Conservation (phyloP, 2,113 vertebrate species). For the Hydropotes inermis region DNA sequence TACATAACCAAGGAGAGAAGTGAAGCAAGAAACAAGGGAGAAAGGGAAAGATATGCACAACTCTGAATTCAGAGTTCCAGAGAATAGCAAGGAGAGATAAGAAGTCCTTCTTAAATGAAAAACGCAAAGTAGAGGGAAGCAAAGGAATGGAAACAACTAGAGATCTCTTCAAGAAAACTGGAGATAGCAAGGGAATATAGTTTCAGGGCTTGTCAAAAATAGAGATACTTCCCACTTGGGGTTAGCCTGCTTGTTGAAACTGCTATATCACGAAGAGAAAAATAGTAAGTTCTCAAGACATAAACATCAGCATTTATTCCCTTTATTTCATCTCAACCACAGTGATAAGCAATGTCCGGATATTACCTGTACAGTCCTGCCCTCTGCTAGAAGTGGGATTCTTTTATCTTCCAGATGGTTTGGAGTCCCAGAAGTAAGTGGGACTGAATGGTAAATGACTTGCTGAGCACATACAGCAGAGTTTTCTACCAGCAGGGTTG, state of each 20-base stretch:
- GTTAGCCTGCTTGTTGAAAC: neutral
- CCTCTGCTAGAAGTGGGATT: neutral
- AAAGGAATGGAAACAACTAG: neutral
- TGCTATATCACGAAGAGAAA: neutral
- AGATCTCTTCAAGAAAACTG: neutral
- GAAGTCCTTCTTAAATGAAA: neutral
- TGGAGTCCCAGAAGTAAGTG: neutral
- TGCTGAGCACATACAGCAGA: neutral
- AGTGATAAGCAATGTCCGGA: neutral
- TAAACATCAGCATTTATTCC: neutral
- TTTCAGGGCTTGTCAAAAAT: neutral
- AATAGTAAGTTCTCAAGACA: neutral
- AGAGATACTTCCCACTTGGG: neutral
- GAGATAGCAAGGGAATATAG: neutral
- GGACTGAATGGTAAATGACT: neutral
- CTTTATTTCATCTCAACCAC: neutral
- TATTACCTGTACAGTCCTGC: neutral
- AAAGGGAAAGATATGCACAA: neutral
- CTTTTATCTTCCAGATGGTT: constrained; percentile 3
- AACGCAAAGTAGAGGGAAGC: neutral
- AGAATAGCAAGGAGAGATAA: neutral
- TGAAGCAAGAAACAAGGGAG: neutral
- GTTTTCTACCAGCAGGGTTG: neutral
- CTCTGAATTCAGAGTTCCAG: neutral
- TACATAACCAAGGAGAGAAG: neutral